Evolutionary conservation across 1,140 invertebrate species (phyloP).

Genomic region (Harlomillsia oculata): DNA sequence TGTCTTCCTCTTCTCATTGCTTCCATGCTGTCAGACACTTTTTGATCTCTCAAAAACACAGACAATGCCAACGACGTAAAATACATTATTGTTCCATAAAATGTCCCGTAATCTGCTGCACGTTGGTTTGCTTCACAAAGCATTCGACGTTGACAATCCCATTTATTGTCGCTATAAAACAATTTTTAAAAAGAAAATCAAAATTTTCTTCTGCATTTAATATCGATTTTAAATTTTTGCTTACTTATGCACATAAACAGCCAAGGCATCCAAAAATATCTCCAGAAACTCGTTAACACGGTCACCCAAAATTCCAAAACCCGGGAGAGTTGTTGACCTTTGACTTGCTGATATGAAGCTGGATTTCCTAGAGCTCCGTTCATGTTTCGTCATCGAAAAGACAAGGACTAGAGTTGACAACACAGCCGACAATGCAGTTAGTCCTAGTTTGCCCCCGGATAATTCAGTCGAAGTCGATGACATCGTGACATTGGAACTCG

Average conservation of each 20-base stretch:
- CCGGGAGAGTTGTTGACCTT: too few species aligned
- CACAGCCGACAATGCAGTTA: too few species aligned
- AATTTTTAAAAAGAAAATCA: background rate
- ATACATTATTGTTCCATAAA: constrained; percentile 26
- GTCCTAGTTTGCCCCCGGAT: too few species aligned
- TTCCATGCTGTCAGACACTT: constrained; percentile 29
- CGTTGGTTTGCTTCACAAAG: constrained; percentile 33
- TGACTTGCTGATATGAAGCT: too few species aligned
- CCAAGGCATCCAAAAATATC: constrained; percentile 26
- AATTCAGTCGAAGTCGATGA: too few species aligned
- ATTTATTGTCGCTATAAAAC: constrained; percentile 22
- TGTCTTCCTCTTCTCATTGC: constrained; percentile 31
- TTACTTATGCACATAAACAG: constrained; percentile 34
- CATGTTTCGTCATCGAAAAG: too few species aligned
- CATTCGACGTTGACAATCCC: constrained; percentile 25
- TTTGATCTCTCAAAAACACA: constrained; percentile 18
- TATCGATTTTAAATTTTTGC: background rate
- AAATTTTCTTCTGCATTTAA: too few species aligned
- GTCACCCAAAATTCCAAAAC: constrained; percentile 31
- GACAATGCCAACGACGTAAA: constrained; percentile 28
- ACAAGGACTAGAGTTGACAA: too few species aligned
- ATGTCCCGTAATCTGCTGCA: constrained; percentile 23
- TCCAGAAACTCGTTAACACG: constrained; percentile 30
- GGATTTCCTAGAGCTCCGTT: too few species aligned
- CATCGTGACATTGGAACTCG: too few species aligned